Evolutionary conservation across 1,140 invertebrate genomes (phyloP).

Genomic region (Manduca sexta): DNA sequence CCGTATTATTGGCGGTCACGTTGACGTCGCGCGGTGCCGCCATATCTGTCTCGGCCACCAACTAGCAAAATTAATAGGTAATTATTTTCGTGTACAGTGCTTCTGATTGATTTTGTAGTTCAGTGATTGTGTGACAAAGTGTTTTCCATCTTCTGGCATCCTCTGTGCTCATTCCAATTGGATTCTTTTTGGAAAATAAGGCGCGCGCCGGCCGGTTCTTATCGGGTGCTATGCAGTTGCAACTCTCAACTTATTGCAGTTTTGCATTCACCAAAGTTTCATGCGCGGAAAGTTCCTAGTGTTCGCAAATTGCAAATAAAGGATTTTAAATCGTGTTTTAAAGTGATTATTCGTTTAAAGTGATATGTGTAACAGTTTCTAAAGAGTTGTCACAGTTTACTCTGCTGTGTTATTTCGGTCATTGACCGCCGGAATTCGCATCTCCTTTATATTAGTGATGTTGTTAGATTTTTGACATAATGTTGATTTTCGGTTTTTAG

Average conservation of each 20-base stretch:
- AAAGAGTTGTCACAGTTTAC: conserved; percentile 62
- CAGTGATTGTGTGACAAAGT: conserved; percentile 61
- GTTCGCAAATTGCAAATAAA: conserved; percentile 47
- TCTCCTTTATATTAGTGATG: conserved; percentile 61
- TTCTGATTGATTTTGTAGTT: conserved; percentile 42
- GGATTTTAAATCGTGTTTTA: conserved; percentile 57
- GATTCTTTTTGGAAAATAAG: conserved; percentile 66
- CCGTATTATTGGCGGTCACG: conserved; percentile 83
- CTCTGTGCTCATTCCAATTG: conserved; percentile 56
- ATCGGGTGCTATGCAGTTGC: conserved; percentile 73
- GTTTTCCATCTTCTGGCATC: conserved; percentile 42
- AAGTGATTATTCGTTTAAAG: conserved; percentile 61
- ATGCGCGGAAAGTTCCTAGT: conserved; percentile 70
- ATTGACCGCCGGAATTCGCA: conserved; percentile 72
- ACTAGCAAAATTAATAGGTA: conserved; percentile 77
- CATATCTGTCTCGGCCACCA: conserved; percentile 80
- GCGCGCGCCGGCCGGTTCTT: conserved; percentile 73
- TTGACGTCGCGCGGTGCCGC: conserved; percentile 80
- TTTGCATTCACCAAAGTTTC: conserved; percentile 69
- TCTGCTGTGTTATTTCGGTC: conserved; percentile 71
- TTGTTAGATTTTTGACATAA: conserved; percentile 46
- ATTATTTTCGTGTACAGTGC: conserved; percentile 70
- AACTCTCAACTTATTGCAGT: conserved; percentile 72
- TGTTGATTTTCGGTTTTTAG: conserved; percentile 63
- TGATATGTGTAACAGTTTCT: conserved; percentile 59